Percentiles rank a stretch among this genome's conserved stretches.
phyloP scores from a whole-genome alignment of 2,797 vertebrate genomes.

The Cichlasoma orientale region DNA sequence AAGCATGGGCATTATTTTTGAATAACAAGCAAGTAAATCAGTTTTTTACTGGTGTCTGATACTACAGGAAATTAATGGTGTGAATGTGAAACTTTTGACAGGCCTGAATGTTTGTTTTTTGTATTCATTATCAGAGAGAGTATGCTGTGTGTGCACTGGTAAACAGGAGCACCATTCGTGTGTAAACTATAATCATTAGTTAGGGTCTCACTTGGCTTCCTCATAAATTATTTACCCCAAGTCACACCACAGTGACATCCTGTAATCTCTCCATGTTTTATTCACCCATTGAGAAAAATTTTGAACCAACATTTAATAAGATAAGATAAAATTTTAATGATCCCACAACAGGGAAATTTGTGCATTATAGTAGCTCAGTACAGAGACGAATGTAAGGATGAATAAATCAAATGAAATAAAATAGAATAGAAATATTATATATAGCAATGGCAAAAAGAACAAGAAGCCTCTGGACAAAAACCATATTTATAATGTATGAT shows the following conservation, averaged over 20 bases:
- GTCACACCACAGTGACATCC: constrained; percentile 46
- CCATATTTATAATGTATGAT: no score
- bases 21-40: neutral
- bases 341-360: no score
- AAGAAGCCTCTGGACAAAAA: neutral
- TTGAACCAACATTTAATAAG: neutral
- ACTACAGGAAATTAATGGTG: neutral
- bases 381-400: no score
- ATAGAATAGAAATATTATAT: no score
- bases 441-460: neutral
- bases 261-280: constrained; percentile 23
- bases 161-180: no score
- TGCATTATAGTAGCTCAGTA: no score
- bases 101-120: neutral
- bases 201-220: neutral
- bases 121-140: neutral
- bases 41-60: neutral
- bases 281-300: constrained; percentile 13
- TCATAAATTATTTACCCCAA: neutral
- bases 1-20: neutral
- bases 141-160: neutral
- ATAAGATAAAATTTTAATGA: no score
- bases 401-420: no score
- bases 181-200: no score
- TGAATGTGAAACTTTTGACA: neutral